A percentile compares a stretch with the other conserved stretches of the same genome.
phyloP scores from a whole-genome alignment of 2,797 vertebrate genomes.

The Aphelocoma californica region DNA sequence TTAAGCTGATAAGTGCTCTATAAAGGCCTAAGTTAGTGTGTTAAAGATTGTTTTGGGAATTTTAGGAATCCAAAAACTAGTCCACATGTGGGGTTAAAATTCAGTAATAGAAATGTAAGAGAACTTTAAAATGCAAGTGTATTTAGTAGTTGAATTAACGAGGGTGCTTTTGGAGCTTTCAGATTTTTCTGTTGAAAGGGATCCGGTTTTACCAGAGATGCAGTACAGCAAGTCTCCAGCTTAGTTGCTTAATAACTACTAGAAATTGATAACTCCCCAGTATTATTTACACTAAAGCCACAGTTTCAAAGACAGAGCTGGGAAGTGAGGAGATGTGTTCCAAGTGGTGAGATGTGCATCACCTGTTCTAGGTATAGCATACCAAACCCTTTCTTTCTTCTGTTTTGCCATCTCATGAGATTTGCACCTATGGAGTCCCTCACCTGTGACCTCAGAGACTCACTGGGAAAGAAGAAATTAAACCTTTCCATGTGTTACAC shows the following conservation, averaged over 20 bases:
- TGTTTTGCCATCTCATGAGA: not conserved
- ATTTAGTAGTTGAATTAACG: not conserved
- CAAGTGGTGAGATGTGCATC: not conserved
- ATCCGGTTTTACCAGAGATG: not conserved
- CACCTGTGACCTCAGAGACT: not conserved
- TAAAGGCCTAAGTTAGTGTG: not conserved
- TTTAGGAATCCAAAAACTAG: not conserved
- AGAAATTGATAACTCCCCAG: not conserved
- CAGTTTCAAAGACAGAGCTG: not conserved
- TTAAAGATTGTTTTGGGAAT: slow-evolving; percentile 7
- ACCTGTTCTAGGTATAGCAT: not conserved
- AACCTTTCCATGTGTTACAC: not conserved
- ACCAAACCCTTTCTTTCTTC: not conserved
- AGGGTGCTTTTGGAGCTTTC: not conserved
- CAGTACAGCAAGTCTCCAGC: not conserved
- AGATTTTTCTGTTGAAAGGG: not conserved
- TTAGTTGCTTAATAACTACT: not conserved
- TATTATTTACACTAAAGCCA: not conserved
- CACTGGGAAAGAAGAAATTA: not conserved
- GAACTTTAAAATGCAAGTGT: not conserved
- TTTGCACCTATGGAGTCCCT: not conserved
- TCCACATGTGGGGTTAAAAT: not conserved
- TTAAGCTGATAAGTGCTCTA: not conserved
- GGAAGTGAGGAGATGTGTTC: not conserved
- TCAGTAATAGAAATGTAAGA: not conserved